Conservation (phyloP, 2,113 vertebrate species). For the Neogobius melanostomus region DNA sequence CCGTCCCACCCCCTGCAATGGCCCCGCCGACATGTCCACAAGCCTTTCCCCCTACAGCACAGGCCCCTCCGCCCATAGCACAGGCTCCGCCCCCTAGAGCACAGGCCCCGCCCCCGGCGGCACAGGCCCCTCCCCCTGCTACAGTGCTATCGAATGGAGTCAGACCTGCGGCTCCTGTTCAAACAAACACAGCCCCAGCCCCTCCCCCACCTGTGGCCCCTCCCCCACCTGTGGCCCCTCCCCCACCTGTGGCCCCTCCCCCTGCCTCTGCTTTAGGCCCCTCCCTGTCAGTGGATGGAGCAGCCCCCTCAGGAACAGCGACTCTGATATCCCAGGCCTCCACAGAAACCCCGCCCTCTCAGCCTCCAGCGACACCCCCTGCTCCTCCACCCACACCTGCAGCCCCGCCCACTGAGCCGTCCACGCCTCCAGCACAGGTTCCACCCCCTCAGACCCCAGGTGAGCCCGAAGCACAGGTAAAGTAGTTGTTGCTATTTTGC, state of each 20-base stretch:
- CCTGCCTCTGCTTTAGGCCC: neutral
- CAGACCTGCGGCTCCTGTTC: neutral
- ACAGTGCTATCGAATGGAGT: too few species aligned
- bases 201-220: neutral
- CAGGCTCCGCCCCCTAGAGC: constrained; percentile 1
- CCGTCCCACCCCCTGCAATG: neutral
- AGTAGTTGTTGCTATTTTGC: neutral
- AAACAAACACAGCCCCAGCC: neutral
- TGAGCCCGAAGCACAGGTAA: constrained; percentile 22
- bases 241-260: neutral
- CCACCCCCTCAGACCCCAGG: constrained; percentile 60
- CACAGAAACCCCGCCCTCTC: neutral
- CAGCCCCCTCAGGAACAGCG: neutral
- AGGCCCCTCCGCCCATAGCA: neutral
- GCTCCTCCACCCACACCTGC: constrained; percentile 3
- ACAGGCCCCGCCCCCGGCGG: constrained; percentile 5
- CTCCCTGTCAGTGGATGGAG: neutral
- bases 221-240: neutral
- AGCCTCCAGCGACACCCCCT: neutral
- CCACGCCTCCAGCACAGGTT: constrained; percentile 21
- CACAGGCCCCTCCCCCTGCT: neutral
- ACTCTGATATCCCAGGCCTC: neutral
- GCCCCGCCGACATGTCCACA: neutral
- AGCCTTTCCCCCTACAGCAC: neutral
- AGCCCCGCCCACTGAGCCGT: constrained; percentile 4